phyloP scores from a whole-genome alignment of 2,888 invertebrate genomes.

The Norana najaformis region DNA sequence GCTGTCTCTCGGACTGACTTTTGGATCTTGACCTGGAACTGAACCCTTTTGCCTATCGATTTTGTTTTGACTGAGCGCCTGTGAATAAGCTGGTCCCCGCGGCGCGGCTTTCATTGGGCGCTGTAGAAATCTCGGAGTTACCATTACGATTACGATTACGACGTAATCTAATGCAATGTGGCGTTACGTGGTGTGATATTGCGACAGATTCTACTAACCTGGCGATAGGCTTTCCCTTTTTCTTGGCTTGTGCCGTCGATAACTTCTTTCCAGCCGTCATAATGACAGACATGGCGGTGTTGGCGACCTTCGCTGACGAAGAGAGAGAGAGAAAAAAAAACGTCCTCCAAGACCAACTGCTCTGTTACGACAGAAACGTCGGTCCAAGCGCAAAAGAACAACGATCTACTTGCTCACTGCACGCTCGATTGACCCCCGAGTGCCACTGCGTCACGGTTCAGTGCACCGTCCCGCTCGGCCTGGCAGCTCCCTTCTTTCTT shows the following conservation, averaged over 20 bases:
- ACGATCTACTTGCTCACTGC: not conserved
- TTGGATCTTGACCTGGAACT: too few species aligned
- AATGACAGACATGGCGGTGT: not conserved
- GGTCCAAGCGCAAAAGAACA: not conserved
- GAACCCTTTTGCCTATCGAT: too few species aligned
- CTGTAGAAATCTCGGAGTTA: too few species aligned
- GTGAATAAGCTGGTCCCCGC: too few species aligned
- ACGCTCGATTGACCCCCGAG: not conserved
- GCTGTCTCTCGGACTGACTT: too few species aligned
- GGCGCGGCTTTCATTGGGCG: too few species aligned
- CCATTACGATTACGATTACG: too few species aligned
- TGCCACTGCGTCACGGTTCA: not conserved
- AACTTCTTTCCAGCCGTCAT: constrained; percentile 15
- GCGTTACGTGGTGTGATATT: too few species aligned
- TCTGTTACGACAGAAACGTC: too few species aligned
- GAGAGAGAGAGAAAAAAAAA: not conserved
- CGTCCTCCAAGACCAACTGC: not conserved
- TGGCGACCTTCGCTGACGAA: not conserved
- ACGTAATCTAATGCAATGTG: not conserved
- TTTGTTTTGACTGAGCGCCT: too few species aligned
- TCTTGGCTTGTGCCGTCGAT: not conserved
- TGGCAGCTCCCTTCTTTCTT: not conserved
- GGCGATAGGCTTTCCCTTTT: not conserved
- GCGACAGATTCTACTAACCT: not conserved
- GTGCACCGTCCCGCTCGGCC: not conserved